phyloP scores from a whole-genome alignment of 2,797 vertebrate genomes.

The Psittacula derbiana region DNA sequence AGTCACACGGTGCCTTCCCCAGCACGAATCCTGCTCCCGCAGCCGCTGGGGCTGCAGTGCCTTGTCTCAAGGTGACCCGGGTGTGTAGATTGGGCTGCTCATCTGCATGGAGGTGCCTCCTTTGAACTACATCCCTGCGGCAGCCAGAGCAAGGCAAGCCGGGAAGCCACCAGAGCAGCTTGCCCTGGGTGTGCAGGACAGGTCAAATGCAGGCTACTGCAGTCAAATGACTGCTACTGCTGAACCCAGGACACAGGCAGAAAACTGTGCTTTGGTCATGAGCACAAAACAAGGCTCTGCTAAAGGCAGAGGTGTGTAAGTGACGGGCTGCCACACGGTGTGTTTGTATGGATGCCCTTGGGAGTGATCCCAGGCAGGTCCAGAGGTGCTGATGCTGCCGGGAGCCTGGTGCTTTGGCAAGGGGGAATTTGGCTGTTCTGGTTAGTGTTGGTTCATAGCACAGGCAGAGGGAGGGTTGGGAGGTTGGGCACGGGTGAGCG shows the following conservation, averaged over 20 bases:
- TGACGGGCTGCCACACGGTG: too few relatives aligned
- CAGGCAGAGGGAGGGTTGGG: background rate
- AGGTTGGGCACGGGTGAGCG: background rate
- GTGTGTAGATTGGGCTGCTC: background rate
- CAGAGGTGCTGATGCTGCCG: rapidly evolving
- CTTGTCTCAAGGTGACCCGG: background rate
- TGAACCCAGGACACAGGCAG: too few relatives aligned
- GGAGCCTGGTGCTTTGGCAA: background rate
- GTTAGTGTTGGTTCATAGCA: background rate
- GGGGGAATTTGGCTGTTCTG: background rate
- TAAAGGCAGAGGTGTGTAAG: background rate
- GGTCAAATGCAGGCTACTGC: background rate
- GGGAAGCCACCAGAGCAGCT: background rate
- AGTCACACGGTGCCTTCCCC: background rate
- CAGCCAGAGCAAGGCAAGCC: background rate
- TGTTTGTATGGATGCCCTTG: rapidly evolving
- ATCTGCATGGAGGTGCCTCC: background rate
- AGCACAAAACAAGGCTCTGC: background rate
- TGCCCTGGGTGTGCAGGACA: background rate
- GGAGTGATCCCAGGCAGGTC: background rate
- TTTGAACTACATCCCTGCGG: rapidly evolving
- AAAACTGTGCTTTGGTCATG: background rate
- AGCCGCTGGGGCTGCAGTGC: background rate
- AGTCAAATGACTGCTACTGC: too few relatives aligned
- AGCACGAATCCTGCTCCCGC: background rate